A percentile compares a stretch with the other conserved stretches of the same genome.
These are phyloP conservation scores for Lapara coniferarum DNA, from an alignment of 2,888 invertebrate species.

Conservation along the genomic window DNA sequence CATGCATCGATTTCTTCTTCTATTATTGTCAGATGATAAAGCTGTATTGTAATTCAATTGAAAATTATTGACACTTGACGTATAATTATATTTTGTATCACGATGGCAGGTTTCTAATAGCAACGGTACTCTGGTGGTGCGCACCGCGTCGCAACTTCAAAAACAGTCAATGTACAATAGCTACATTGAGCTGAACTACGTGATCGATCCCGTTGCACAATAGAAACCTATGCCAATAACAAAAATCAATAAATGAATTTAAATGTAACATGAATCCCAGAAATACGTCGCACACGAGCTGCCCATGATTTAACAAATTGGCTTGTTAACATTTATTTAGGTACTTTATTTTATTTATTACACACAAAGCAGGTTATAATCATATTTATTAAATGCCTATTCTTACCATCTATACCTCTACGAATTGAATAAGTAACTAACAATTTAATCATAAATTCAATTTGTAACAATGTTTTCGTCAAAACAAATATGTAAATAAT, in stretches of 20 bases:
- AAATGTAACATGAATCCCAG: neutral
- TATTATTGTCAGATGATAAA: conserved; percentile 31
- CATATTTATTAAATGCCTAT: too few species aligned
- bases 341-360: too few species aligned
- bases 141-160: conserved; percentile 13
- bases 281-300: neutral
- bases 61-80: conserved; percentile 37
- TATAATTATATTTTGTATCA: conserved; percentile 41
- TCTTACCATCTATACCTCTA: too few species aligned
- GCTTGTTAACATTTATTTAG: too few species aligned
- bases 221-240: neutral
- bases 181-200: conserved; percentile 26
- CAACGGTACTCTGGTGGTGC: conserved; percentile 47
- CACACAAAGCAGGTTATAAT: too few species aligned
- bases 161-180: conserved; percentile 23
- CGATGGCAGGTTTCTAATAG: conserved; percentile 40
- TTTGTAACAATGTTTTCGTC: too few species aligned
- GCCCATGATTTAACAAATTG: too few species aligned
- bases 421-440: too few species aligned
- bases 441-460: too few species aligned
- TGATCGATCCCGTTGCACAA: conserved; percentile 30
- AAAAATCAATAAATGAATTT: neutral
- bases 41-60: conserved; percentile 21
- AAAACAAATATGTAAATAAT: too few species aligned
- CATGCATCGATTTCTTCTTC: neutral